phyloP scores from a whole-genome alignment of 2,113 vertebrate genomes.

The Lepisosteus osseus region DNA sequence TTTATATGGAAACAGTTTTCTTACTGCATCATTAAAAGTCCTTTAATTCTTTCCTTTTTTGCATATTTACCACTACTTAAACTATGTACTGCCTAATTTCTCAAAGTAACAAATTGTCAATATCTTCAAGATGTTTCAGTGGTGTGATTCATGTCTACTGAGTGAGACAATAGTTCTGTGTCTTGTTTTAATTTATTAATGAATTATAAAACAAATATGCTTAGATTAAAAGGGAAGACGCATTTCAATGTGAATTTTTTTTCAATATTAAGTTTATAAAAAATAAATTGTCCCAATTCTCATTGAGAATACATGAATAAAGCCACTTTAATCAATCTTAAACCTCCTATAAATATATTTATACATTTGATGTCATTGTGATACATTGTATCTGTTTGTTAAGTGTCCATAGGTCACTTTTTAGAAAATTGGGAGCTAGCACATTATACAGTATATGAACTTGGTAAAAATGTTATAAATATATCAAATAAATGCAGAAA shows the following conservation, averaged over 20 bases:
- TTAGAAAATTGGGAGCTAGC: not conserved
- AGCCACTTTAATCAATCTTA: not conserved
- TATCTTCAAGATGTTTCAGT: not conserved
- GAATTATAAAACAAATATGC: not conserved
- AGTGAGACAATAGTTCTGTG: not conserved
- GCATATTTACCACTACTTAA: not conserved
- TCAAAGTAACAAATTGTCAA: conserved; percentile 7
- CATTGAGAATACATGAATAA: conserved; percentile 11
- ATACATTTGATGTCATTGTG: no score
- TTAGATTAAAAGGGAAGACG: not conserved
- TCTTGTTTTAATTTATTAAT: conserved; percentile 1
- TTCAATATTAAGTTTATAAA: conserved; percentile 1
- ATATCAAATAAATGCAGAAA: no score
- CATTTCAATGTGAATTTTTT: not conserved
- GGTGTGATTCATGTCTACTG: no score
- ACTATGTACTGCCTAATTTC: not conserved
- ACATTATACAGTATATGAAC: not conserved
- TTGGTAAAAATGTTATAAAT: no score
- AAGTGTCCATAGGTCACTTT: not conserved
- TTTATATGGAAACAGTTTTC: not conserved
- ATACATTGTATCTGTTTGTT: no score
- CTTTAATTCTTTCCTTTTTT: conserved; percentile 11
- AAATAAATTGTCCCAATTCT: conserved; percentile 10
- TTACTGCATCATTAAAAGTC: not conserved
- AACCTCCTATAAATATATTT: not conserved